Base-by-base conservation (phyloP, 37 sponge, comb jelly and placozoan species). In the Bolinopsis microptera region DNA sequence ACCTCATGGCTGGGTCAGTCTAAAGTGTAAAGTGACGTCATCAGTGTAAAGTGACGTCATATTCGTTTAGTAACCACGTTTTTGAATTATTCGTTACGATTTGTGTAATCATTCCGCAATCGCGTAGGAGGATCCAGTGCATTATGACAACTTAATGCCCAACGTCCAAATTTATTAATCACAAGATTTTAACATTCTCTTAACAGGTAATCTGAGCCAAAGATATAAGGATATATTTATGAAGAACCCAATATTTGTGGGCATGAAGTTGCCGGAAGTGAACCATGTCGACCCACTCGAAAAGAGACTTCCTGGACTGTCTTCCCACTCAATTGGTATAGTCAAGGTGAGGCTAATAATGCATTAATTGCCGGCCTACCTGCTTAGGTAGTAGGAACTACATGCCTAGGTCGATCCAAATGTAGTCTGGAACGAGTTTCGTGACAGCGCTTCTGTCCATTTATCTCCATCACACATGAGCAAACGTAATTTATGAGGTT, bases 201-300 rank as follows among this genome's bases (percentile, higher is more conserved):
- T n/a, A n/a, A 2, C 67, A 83, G 94, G 95, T 5, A 97, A 97
- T 92, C 95, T 98, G 21, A 96, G 95, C 33, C 94, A 95, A 5
- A 83, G 94, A 0, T 96, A 96, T 75, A 92, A 96, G 39, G 99
- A 99, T 34, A 95, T 97, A 9, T 97, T 99, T 93, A 95, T 96
- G 80, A 76, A 95, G 16, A 99, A 99, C 75, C 95, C 96, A 31
- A 88, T 97, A 25, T 99, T 99, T 38, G 90, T 96, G 92, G 99
- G 99, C 0, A 95, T 99, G 93, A 93, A 97, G 36, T 83, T 97
- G 16, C 99, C 99, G 0, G 97, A 96, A 35, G 94, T 96, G 2
- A 93, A 96, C 69, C 95, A 95, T 25, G 88, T 96, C 37, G 95
- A 96, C 33, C 94, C 96, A 0, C 77, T 99, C 0, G 97, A 96